Base-by-base conservation (phyloP, 2,797 vertebrate species). In the Catharus ustulatus region DNA sequence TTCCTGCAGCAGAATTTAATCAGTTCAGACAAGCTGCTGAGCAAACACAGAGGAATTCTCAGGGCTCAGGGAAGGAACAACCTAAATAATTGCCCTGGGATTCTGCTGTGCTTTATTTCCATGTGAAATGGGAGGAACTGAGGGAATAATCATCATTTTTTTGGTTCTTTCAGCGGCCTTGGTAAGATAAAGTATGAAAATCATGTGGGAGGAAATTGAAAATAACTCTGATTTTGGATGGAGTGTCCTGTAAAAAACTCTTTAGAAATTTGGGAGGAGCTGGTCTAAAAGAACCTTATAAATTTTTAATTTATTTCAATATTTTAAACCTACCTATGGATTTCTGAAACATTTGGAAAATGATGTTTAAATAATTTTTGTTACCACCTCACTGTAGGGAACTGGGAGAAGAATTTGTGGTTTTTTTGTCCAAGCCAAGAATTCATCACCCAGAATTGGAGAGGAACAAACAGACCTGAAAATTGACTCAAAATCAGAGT, bases 41-140 rank as follows among this genome's bases (percentile, higher is more conserved):
- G 83, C 95, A 94, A 96, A 91, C 7, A 92, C 94, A 94, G 90
- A 96, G 68, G 30, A 71, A 68, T 80, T 90, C 27, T 48, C 46
- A 83, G 91, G 34, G 61, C 67, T 80, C 4, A 21, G 59, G 66
- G 62, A 81, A 89, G 69, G 55, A 66, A 48, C 4, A 52, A 82
- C 81, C 90, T 93, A 55, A 89, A 57, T 86, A 86, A 10, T 51
- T 94, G 73, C 64, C 61, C 90, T 45, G 2, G 46, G 74, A 80
- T 94, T 55, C 45, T 76, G 30, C 4, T 77, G 90, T 55, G 74
- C 30, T 36, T 83, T 36, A 29, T 80, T 78, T 88, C 58, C 57
- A 34, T 43, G 76, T 19, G 54, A 27, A 84, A 30, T 38, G 9
- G 34, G 23, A 63, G 40, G 13, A 40, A 62, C 42, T 40, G 27